phyloP scores from a whole-genome alignment of 2,797 vertebrate species.

The Macropus fuliginosus region DNA sequence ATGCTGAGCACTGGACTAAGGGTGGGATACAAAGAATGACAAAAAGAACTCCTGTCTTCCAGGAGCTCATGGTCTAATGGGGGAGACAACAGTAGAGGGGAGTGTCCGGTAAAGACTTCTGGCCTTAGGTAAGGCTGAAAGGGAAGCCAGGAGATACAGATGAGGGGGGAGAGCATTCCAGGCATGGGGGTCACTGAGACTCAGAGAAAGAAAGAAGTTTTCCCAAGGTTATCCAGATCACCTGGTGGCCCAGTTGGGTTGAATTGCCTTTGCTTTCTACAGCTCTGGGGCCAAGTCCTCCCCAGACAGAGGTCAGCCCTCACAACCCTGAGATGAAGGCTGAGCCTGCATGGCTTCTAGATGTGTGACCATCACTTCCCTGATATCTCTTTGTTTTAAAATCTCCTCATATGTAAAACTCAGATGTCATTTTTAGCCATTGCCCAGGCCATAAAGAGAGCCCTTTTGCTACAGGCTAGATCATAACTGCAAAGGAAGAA shows the following conservation, averaged over 20 bases:
- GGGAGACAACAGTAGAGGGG: neutral
- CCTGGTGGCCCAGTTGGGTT: no score
- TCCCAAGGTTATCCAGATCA: neutral
- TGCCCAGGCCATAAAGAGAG: neutral
- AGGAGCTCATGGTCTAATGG: neutral
- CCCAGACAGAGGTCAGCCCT: neutral
- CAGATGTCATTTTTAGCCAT: neutral
- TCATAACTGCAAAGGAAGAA: neutral
- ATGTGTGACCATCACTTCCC: neutral
- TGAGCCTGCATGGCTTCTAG: neutral
- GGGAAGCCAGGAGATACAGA: neutral
- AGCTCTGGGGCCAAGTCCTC: neutral
- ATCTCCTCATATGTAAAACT: neutral
- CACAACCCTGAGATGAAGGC: neutral
- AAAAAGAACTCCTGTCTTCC: neutral
- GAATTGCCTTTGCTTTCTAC: neutral
- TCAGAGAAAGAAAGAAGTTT: neutral
- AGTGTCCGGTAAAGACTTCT: neutral
- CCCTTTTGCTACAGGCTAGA: neutral
- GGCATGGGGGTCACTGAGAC: neutral
- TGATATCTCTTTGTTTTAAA: neutral
- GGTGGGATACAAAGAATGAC: no score
- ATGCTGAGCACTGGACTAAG: neutral
- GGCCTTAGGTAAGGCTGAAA: neutral
- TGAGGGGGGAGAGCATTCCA: neutral